Percentiles rank a stretch among this genome's conserved stretches.
Evolutionary conservation across 2,797 vertebrate genomes (phyloP).

Genomic region (Scomberomorus guttatus): DNA sequence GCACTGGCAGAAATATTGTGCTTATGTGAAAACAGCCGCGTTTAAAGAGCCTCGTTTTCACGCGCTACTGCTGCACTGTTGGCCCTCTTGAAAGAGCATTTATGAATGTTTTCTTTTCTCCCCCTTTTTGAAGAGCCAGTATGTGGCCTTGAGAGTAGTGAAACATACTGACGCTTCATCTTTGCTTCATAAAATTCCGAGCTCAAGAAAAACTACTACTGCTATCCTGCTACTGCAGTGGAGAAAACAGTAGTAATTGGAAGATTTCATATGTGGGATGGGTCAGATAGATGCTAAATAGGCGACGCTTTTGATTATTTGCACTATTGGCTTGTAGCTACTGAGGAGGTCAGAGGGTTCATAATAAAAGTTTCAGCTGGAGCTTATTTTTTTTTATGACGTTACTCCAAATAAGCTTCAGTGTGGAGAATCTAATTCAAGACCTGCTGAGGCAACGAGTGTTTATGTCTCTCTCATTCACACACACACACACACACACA

Average conservation of each 20-base stretch:
- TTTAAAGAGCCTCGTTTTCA: background rate
- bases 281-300: constrained; percentile 25
- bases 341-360: constrained; percentile 20
- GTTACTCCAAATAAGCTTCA: constrained; percentile 32
- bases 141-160: background rate
- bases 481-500: background rate
- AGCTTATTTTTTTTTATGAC: constrained; percentile 21
- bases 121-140: background rate
- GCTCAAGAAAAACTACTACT: background rate
- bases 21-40: constrained; percentile 11
- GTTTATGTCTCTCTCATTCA: background rate
- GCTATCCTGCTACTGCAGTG: background rate
- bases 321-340: constrained; percentile 23
- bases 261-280: background rate
- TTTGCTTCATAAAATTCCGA: constrained; percentile 4
- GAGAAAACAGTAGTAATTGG: background rate
- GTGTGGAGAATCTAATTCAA: constrained; percentile 33
- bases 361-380: constrained; percentile 31
- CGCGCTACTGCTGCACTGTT: constrained; percentile 9
- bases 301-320: constrained; percentile 35
- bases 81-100: constrained; percentile 7
- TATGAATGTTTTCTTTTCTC: constrained; percentile 3
- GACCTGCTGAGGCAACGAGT: constrained; percentile 20
- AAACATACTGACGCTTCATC: background rate
- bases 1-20: constrained; percentile 2